These are phyloP conservation scores for Alethe diademata DNA, from an alignment of 2,113 vertebrate genomes.

Conservation along the genomic window DNA sequence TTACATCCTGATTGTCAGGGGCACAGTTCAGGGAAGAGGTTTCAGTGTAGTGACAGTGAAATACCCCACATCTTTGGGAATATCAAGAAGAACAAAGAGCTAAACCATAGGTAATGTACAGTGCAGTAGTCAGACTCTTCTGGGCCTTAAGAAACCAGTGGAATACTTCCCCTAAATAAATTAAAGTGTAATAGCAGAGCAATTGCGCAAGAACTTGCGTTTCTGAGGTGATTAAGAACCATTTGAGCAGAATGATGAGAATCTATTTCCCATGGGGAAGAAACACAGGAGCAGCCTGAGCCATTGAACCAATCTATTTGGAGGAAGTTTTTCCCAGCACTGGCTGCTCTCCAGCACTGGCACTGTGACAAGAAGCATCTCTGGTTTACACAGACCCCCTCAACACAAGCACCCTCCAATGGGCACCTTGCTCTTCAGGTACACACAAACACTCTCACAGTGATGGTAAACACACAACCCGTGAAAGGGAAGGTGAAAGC, in stretches of 20 bases:
- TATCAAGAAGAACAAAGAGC: neutral
- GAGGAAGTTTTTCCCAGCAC: neutral
- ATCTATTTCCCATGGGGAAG: constrained; percentile 1
- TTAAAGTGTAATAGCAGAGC: neutral
- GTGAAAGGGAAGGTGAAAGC: neutral
- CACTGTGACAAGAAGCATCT: neutral
- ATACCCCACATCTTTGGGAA: neutral
- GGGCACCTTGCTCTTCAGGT: neutral
- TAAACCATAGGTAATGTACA: neutral
- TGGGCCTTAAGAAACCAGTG: neutral
- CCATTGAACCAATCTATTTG: neutral
- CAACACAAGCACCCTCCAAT: neutral
- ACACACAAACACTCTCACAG: neutral
- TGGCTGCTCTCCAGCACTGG: neutral
- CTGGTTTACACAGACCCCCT: neutral
- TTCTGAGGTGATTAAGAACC: constrained; percentile 41
- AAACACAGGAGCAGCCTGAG: neutral
- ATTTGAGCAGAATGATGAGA: constrained; percentile 8
- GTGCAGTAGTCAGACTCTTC: neutral
- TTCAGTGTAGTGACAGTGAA: neutral
- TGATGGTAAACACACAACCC: neutral
- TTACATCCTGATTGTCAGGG: neutral
- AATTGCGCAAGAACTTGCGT: neutral
- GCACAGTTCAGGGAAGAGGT: neutral
- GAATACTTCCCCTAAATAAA: neutral